A percentile compares a stretch with the other conserved stretches of the same genome.
Evolutionary conservation across 2,888 invertebrate species (phyloP).

Genomic region (Spodoptera exigua): DNA sequence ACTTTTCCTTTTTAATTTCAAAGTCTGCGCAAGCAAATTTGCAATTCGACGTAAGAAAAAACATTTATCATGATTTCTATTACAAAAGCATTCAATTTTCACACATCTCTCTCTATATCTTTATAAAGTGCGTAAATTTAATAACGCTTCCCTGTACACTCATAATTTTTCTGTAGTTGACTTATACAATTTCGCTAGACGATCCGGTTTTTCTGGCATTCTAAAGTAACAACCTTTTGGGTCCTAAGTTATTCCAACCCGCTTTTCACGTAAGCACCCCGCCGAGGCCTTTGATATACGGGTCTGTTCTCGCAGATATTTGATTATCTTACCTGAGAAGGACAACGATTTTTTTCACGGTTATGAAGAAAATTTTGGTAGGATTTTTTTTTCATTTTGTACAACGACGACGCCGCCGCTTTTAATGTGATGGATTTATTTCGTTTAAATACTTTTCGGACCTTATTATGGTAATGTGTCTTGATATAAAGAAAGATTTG

Average conservation of each 20-base stretch:
- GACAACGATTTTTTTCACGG: conserved; percentile 49
- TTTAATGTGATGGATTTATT: conserved; percentile 41
- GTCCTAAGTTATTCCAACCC: conserved; percentile 55
- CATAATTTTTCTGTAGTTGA: conserved; percentile 28
- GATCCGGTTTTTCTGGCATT: conserved; percentile 45
- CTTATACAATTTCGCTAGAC: conserved; percentile 35
- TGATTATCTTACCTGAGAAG: conserved; percentile 57
- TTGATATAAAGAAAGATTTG: background rate
- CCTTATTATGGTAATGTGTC: background rate
- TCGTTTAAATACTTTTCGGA: conserved; percentile 21
- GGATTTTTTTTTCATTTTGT: conserved; percentile 39
- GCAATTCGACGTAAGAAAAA: too few relatives aligned
- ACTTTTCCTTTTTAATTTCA: too few relatives aligned
- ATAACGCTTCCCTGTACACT: conserved; percentile 16
- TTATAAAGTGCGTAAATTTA: conserved; percentile 18
- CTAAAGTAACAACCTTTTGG: conserved; percentile 51
- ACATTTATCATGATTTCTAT: too few relatives aligned
- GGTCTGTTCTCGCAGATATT: conserved; percentile 51
- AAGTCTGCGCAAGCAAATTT: too few relatives aligned
- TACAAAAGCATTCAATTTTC: background rate
- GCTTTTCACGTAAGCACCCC: conserved; percentile 54
- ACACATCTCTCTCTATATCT: background rate
- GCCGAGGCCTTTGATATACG: conserved; percentile 57
- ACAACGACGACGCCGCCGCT: conserved; percentile 1
- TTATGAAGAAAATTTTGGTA: conserved; percentile 45